Evolutionary conservation across 2,113 vertebrate species (phyloP).

Genomic region (Barnardius zonarius): DNA sequence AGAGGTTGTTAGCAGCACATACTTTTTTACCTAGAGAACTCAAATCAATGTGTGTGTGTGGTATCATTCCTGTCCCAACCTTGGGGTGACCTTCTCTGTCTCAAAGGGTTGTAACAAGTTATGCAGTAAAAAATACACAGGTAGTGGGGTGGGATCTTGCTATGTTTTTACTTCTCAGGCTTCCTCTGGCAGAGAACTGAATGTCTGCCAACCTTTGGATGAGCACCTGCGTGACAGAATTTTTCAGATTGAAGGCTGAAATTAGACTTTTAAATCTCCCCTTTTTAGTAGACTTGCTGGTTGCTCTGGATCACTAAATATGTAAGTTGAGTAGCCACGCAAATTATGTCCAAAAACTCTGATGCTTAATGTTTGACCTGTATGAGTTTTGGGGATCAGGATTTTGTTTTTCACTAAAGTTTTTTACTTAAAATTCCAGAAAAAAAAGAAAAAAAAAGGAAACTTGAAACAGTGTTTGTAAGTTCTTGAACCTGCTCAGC

Average conservation of each 20-base stretch:
- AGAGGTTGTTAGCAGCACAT: background rate
- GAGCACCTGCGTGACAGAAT: slow-evolving; percentile 19
- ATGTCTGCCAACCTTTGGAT: background rate
- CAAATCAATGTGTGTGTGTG: background rate
- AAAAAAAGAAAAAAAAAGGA: background rate
- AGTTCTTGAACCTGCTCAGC: background rate
- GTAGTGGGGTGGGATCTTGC: background rate
- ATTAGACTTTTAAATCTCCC: background rate
- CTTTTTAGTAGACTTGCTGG: background rate
- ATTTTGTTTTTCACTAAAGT: background rate
- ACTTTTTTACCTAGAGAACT: background rate
- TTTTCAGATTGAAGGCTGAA: background rate
- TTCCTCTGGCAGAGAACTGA: slow-evolving; percentile 2
- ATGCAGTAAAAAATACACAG: background rate
- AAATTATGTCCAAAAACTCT: background rate
- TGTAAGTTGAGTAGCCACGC: background rate
- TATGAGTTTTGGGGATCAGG: background rate
- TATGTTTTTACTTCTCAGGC: background rate
- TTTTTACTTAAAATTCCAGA: background rate
- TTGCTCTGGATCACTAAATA: background rate
- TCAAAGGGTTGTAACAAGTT: background rate
- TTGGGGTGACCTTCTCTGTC: background rate
- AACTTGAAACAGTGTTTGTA: background rate
- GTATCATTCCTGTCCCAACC: background rate
- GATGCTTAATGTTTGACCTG: background rate